These are phyloP conservation scores for Channa striata DNA, from an alignment of 2,797 vertebrate genomes.

Conservation along the genomic window DNA sequence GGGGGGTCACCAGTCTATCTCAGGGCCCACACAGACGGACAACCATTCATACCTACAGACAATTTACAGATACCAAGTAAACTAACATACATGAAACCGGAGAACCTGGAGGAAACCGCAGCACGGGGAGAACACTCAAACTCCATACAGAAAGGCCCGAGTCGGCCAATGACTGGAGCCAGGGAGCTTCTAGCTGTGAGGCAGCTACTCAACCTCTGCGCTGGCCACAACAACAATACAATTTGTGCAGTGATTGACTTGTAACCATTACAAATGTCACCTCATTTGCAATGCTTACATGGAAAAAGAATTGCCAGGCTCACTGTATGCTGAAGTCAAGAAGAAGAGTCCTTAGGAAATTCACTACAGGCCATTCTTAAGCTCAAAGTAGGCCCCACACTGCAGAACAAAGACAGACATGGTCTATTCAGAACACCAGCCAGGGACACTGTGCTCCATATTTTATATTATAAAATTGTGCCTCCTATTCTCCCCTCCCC, in stretches of 20 bases:
- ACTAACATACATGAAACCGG: background rate
- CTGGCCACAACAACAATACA: too few species aligned
- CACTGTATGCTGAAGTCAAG: background rate
- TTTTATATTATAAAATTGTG: conserved; percentile 60
- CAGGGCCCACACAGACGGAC: too few species aligned
- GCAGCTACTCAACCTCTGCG: too few species aligned
- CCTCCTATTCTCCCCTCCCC: conserved; percentile 23
- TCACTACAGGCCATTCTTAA: conserved; percentile 33
- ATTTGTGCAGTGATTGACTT: conserved; percentile 16
- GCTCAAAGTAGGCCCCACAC: conserved; percentile 58
- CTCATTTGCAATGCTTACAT: conserved; percentile 24
- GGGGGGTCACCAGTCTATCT: too few species aligned
- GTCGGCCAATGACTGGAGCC: too few species aligned
- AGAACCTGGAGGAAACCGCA: conserved; percentile 22
- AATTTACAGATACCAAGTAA: too few species aligned
- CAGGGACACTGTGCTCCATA: conserved; percentile 66
- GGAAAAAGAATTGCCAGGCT: conserved; percentile 4
- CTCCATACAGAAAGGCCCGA: too few species aligned
- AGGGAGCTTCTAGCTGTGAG: too few species aligned
- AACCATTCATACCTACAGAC: too few species aligned
- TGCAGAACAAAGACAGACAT: conserved; percentile 57
- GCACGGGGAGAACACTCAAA: background rate
- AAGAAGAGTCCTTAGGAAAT: conserved; percentile 23
- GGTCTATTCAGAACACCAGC: conserved; percentile 52
- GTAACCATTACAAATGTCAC: conserved; percentile 44